These are phyloP conservation scores for Pygocentrus nattereri DNA, from an alignment of 2,797 vertebrate species.

Conservation along the genomic window DNA sequence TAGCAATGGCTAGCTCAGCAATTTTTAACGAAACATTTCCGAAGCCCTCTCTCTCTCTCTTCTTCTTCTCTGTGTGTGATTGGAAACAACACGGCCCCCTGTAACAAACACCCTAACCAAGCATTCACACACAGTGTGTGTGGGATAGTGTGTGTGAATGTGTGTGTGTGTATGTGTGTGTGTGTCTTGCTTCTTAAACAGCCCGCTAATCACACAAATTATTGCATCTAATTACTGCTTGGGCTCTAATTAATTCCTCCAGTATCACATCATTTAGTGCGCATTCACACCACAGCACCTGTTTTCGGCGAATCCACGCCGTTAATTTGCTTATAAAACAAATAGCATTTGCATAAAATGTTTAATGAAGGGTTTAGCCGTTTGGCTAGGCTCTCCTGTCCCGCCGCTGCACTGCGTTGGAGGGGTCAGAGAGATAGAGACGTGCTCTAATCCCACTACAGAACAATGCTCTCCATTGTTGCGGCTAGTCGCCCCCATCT, in stretches of 20 bases:
- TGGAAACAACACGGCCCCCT: conserved; percentile 76
- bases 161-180: conserved; percentile 72
- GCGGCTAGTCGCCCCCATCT: conserved; percentile 45
- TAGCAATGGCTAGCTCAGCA: conserved; percentile 88
- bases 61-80: conserved; percentile 64
- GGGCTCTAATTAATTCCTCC: conserved; percentile 99
- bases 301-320: conserved; percentile 89
- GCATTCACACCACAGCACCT: conserved; percentile 98
- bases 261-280: conserved; percentile 98
- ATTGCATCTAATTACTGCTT: conserved; percentile 99
- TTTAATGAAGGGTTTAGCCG: conserved; percentile 90
- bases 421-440: conserved; percentile 80
- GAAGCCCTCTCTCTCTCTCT: conserved; percentile 66
- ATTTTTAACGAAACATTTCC: conserved; percentile 87
- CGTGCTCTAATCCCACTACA: conserved; percentile 84
- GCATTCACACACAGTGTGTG: conserved; percentile 32
- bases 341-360: conserved; percentile 96
- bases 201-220: conserved; percentile 99
- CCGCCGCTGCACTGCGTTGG: conserved; percentile 77
- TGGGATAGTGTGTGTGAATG: conserved; percentile 55
- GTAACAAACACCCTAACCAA: conserved; percentile 36
- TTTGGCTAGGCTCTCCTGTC: conserved; percentile 79
- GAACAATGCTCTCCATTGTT: conserved; percentile 79
- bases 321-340: conserved; percentile 98
- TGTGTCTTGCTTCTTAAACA: conserved; percentile 96